Evolutionary conservation across 2,113 vertebrate species (phyloP), one percentile per base, ranked within the genome.

Genomic region (Callionymus lyra): DNA sequence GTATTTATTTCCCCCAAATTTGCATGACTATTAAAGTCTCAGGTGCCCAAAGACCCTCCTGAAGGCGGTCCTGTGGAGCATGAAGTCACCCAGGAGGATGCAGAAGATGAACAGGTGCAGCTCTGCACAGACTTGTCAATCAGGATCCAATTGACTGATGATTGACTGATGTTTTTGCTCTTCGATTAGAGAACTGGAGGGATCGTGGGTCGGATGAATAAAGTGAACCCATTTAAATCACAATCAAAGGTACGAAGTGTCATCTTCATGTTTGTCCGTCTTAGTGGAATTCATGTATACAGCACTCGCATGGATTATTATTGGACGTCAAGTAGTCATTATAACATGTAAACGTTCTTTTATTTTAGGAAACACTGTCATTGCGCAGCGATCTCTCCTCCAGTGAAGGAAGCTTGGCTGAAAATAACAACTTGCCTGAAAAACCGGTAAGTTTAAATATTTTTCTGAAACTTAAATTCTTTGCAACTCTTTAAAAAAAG

Each of bases 161-260:
- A 14, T 21, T 5, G 11, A 9, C 6, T 21, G n/a, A 6, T 6
- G 0, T 14, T 9, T 1, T 9, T 9, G 2, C 1, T 12, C 43
- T 19, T 47, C 3, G 1, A 62, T 16, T 10, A 85, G 80, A 72
- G 59, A 12, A 53, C 66, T 1, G 59, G 72, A 19, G 19, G 35
- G 48, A 32, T 79, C 1, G 13, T 53, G 9, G 59, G 69, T 6
- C 38, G 79, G 59, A 70, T 82, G 38, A 69, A 82, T 31, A 82
- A 80, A 63, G 58, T 81, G 12, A 81, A 81, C 46, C 77, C 77
- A 1, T 85, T 85, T 54, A 80, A 52, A 49, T 58, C 70, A 1
- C 65, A 77, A 17, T 39, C 56, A n/a, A 76, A 82, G 59, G 68
- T 79, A 33, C 18, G 35, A n/a, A 37, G n/a, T 37, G 21, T 27